Evolutionary conservation across 2,113 vertebrate species (phyloP), one percentile per base, ranked within the genome.

Genomic region (Erythrolamprus reginae): DNA sequence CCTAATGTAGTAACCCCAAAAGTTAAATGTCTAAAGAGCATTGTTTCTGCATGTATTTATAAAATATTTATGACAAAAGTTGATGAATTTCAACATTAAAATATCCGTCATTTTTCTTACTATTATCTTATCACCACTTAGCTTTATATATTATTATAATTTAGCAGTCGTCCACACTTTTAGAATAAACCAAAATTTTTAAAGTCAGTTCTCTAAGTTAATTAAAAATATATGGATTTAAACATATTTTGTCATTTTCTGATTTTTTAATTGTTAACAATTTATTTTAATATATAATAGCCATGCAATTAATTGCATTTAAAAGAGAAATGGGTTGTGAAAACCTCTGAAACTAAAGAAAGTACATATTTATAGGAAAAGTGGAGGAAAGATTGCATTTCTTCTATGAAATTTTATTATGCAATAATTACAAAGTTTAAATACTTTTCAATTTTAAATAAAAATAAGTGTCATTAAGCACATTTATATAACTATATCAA

Each of bases 321-420:
- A 13, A 52, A 13, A 24, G 24, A 0, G 48, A 51, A 48, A 24
- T 42, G 58, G 86, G 86, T 88, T 33, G 90, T 9, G 1, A 61
- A 95, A 92, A 82, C 51, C 77, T 85, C 90, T 96, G 93, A 91
- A 96, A 94, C 89, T 48, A 92, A 95, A 94, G 94, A 91, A 92
- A 95, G 94, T 92, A 88, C 26, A 93, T 90, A 93, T 93, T 94
- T 93, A 90, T 88, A 95, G 95, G 94, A 96, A 96, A 96, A 95
- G 95, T 89, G 17, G 94, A 92, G 87, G 86, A 94, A 95, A 97
- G 86, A 70, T 93, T 93, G 89, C 82, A 88, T 97, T 98, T 97
- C 97, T 98, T 98, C 98, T 99, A 99, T 97, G 97, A 99, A 99
- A 99, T 98, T 98, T 97, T 97, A 98, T 98, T 98, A 98, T 96